A percentile compares a stretch with the other conserved stretches of the same genome.
phyloP scores from a whole-genome alignment of 2,113 vertebrate species.

The Pseudopipra pipra region DNA sequence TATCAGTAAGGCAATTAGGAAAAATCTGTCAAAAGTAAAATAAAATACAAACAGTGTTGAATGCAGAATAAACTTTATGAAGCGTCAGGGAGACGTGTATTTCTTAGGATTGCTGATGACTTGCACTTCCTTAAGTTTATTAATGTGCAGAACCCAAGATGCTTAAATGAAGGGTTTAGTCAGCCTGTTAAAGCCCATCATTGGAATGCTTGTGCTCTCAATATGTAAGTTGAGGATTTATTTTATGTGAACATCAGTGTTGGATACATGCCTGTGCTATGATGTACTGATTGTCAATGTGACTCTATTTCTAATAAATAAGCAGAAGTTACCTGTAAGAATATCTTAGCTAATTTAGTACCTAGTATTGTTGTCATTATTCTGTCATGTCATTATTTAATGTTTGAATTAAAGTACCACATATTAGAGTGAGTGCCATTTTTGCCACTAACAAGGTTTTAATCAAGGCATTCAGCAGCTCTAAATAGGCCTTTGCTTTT shows the following conservation, averaged over 20 bases:
- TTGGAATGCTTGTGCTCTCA: background rate
- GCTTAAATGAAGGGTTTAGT: background rate
- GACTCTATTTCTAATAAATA: background rate
- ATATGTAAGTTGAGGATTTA: background rate
- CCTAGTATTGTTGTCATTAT: background rate
- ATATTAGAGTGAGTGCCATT: conserved; percentile 21
- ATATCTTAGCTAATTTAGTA: background rate
- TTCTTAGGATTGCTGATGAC: background rate
- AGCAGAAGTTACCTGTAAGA: conserved; percentile 5
- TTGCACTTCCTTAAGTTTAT: background rate
- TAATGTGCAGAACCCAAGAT: background rate
- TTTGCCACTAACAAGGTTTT: conserved; percentile 63
- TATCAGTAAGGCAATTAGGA: background rate
- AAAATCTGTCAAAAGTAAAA: background rate
- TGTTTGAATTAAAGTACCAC: background rate
- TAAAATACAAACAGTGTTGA: background rate
- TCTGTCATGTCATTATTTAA: background rate
- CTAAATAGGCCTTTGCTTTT: conserved; percentile 67
- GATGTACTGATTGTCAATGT: background rate
- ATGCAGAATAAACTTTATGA: background rate
- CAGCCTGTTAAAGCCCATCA: background rate
- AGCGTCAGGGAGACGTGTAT: background rate
- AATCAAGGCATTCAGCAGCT: conserved; percentile 63
- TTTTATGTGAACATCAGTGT: background rate
- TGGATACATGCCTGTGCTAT: background rate